Conservation (phyloP, 2,113 vertebrate species). For the Cercopithecus mona region DNA sequence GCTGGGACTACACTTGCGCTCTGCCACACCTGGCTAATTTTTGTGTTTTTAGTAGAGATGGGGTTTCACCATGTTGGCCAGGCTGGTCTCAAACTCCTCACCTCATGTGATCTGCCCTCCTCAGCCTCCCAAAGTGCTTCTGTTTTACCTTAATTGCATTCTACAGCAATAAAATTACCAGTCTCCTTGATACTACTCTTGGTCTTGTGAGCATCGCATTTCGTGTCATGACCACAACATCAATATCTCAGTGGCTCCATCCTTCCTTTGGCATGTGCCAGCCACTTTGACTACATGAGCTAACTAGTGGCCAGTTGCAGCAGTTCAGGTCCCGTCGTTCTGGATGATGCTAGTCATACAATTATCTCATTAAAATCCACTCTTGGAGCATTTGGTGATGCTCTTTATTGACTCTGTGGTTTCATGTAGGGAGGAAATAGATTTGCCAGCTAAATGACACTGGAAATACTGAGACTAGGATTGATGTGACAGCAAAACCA, state of each 20-base stretch:
- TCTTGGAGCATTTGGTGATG: fast-evolving
- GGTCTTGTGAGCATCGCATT: not conserved
- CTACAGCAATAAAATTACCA: not conserved
- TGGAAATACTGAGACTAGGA: not conserved
- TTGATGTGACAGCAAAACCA: not conserved
- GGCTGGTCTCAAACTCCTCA: too few species aligned
- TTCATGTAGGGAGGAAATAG: not conserved
- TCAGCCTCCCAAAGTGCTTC: too few species aligned
- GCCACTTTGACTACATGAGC: not conserved
- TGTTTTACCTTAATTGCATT: not conserved
- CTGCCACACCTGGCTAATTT: too few species aligned
- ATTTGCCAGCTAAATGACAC: not conserved
- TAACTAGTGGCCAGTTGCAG: not conserved
- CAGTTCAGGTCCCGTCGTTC: too few species aligned
- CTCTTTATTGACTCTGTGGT: not conserved
- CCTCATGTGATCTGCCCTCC: too few species aligned
- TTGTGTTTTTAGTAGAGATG: too few species aligned
- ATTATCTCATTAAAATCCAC: not conserved
- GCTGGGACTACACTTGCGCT: too few species aligned
- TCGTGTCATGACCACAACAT: not conserved
- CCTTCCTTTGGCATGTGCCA: not conserved
- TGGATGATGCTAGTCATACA: not conserved
- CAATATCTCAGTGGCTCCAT: not conserved
- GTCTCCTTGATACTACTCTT: not conserved
- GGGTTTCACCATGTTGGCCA: too few species aligned